Base-by-base conservation (phyloP, 2,888 invertebrate genomes). In the Luperina testacea region DNA sequence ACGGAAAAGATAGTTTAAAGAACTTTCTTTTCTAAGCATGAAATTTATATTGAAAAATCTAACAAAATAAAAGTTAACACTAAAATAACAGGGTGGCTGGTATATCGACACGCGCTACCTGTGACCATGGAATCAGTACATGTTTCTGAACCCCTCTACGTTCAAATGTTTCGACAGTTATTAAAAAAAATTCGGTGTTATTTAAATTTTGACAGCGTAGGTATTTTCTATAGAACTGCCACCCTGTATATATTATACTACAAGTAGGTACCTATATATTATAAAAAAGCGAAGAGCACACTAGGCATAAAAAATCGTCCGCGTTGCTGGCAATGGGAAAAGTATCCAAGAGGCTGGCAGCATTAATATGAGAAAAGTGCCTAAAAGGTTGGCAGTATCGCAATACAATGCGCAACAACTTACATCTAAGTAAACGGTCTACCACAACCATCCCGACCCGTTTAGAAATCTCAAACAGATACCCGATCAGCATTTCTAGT, bases 401-500 rank as follows among this genome's bases (percentile, higher is more conserved):
- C 17, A 32, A 45, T 68, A n/a, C 17, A 17, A 45, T n/a, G 11
- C 7, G 7, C 11, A 27, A 64, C n/a, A 75, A 77, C 45, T 57
- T 32, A 20, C 17, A 48, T 38, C 27, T 63, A 75, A 51, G 15
- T 38, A 67, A 48, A 72, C 45, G 53, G 72, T 68, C 45, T 32
- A 65, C 65, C 61, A 53, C 59, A 77, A 74, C n/a, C 7, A 69
- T 72, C 45, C 53, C 7, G 63, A 80, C 82, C 78, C 17, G 78
- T 78, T 80, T 85, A 80, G 88, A 82, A 85, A 89, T 65, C 74
- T 72, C 53, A n/a, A 61, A 45, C 45, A 45, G 42, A 32, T 72
- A 45, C n/a, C 59, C 51, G 64, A 75, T 84, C 85, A 87, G n/a
- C 32, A 74, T 80, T 84, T 87, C 80, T 75, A 75, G 38, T 42